Evolutionary conservation across 2,888 invertebrate species (phyloP), one percentile per base, ranked within the genome.

Genomic region (Tinea pellionella): DNA sequence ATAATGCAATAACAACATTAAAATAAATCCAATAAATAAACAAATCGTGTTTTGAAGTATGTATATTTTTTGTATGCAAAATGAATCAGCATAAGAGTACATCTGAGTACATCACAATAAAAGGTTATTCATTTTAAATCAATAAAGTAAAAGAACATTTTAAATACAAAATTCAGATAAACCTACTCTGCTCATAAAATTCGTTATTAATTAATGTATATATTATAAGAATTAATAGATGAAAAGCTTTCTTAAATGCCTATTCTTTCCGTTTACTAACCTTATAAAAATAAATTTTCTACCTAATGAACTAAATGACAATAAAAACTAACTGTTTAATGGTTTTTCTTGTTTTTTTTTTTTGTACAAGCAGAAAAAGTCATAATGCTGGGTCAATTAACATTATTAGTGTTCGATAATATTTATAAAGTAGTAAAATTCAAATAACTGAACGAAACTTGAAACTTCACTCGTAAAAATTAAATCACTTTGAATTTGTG

Each of bases 391-490:
- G 15, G 15, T 7, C 47, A 47, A 47, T 47, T 16, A 47, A 47
- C 15, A 15, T 47, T 47, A 47, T 47, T n/a, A n/a, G 16, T 15
- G 13, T 47, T 15, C 47, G 47, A 47, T 47, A 41, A 41, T 41
- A 47, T 47, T 47, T 47, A 47, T 47, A 47, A 47, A 47, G 47
- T 47, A 47, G 47, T 47, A 47, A 47, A 47, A 47, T 47, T 47
- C 15, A 16, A 47, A 47, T 47, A 47, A 47, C 2, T 47, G 13
- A 47, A 47, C 47, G 2, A 47, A 47, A 47, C 47, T 15, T 47
- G 4, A 47, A 47, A 47, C 8, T 47, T 15, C 4, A 47, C 2
- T 47, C 47, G 42, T 42, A n/a, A 13, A 42, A 42, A 42, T 42
- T 42, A 12, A 42, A 42, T 42, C 42, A n/a, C n/a, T 42, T 42